These are phyloP conservation scores for Trachelus iudaicus DNA, from an alignment of 2,888 invertebrate species.

Conservation along the genomic window DNA sequence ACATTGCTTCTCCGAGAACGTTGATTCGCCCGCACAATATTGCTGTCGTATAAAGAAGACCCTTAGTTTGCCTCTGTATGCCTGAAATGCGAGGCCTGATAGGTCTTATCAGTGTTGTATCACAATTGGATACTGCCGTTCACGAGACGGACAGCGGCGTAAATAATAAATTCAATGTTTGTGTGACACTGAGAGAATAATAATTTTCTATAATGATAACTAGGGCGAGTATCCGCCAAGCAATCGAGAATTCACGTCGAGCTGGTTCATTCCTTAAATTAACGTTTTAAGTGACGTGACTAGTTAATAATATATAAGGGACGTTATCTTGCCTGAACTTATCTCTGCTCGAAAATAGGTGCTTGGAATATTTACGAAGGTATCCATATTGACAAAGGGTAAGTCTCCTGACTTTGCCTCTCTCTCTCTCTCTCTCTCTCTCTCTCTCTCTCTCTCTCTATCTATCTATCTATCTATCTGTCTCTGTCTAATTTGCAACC, in stretches of 20 bases:
- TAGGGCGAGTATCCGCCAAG: background rate
- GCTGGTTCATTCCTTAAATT: background rate
- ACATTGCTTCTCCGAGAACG: background rate
- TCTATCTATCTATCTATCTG: too few relatives aligned
- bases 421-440: too few relatives aligned
- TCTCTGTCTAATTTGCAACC: background rate
- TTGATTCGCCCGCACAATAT: background rate
- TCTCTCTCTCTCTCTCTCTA: too few relatives aligned
- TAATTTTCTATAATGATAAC: background rate
- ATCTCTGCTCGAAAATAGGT: background rate
- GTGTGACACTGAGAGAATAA: background rate
- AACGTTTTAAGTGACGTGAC: background rate
- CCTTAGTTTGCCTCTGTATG: background rate
- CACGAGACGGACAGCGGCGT: accelerated
- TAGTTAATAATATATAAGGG: background rate
- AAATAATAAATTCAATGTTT: background rate
- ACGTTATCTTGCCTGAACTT: background rate
- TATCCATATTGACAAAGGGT: background rate
- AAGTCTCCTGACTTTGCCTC: background rate
- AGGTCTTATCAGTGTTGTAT: background rate
- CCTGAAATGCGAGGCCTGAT: background rate
- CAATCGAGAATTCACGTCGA: background rate
- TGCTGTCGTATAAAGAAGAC: background rate
- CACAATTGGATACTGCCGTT: background rate
- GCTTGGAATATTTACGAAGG: background rate